A percentile compares a stretch with the other conserved stretches of the same genome.
Evolutionary conservation across 2,113 vertebrate genomes (phyloP).

Genomic region (Riparia riparia): DNA sequence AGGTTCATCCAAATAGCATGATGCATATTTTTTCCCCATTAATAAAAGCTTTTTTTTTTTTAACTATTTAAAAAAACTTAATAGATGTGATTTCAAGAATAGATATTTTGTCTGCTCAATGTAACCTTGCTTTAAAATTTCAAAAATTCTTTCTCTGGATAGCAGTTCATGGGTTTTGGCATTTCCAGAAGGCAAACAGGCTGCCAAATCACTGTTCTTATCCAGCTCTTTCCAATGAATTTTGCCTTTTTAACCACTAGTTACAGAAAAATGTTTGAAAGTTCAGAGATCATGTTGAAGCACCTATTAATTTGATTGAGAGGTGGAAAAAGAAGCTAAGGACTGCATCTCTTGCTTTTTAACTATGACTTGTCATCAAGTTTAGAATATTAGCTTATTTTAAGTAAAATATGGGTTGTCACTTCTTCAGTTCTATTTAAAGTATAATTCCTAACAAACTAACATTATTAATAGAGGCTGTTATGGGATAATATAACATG

Average conservation of each 20-base stretch:
- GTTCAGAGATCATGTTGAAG: constrained; percentile 52
- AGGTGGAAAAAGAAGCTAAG: not conserved
- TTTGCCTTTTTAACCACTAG: constrained; percentile 16
- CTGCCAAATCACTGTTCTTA: constrained; percentile 11
- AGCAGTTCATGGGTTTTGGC: not conserved
- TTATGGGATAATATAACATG: not conserved
- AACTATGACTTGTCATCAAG: constrained; percentile 29
- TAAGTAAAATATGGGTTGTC: constrained; percentile 4
- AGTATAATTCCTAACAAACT: constrained; percentile 23
- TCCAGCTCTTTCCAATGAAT: not conserved
- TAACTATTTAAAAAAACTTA: not conserved
- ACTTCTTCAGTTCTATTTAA: constrained; percentile 36
- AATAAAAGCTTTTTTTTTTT: not conserved
- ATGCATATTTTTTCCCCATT: not conserved
- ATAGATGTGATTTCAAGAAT: not conserved
- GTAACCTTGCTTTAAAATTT: not conserved
- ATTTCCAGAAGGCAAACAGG: not conserved
- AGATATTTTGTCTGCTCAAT: not conserved
- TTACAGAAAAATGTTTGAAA: constrained; percentile 17
- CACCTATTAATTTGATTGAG: constrained; percentile 48
- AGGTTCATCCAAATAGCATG: not conserved
- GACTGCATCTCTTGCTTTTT: not conserved
- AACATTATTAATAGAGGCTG: not conserved
- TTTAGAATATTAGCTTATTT: constrained; percentile 35
- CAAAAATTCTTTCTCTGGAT: not conserved